phyloP scores from a whole-genome alignment of 2,797 vertebrate genomes.

The Orientallactaga sibirica region DNA sequence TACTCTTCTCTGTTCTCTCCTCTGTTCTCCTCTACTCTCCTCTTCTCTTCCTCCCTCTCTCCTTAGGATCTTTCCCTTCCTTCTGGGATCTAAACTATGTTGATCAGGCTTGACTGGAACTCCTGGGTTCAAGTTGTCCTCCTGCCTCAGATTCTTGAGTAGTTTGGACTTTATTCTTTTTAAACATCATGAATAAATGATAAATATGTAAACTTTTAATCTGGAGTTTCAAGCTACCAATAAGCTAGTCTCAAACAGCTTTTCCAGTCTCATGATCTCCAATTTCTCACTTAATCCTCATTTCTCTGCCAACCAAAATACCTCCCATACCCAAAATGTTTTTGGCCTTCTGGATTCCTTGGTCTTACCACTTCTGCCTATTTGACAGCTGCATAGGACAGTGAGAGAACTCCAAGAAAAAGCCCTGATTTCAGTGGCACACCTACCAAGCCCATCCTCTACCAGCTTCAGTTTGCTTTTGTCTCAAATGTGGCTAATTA shows the following conservation, averaged over 20 bases:
- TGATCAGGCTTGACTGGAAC: not conserved
- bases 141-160: not conserved
- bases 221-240: slow-evolving; percentile 46
- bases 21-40: not conserved
- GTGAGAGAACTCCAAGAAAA: not conserved
- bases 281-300: slow-evolving; percentile 10
- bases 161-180: not conserved
- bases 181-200: slow-evolving; percentile 28
- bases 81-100: not conserved
- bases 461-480: slow-evolving; percentile 37
- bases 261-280: not conserved
- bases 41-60: no score
- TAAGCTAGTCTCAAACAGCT: not conserved
- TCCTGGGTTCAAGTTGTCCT: not conserved
- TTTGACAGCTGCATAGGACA: not conserved
- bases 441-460: not conserved
- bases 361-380: slow-evolving; percentile 11
- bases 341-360: not conserved
- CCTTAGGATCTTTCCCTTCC: no score
- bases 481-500: slow-evolving; percentile 38
- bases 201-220: not conserved
- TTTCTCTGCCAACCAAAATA: slow-evolving; percentile 46
- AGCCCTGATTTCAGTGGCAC: not conserved
- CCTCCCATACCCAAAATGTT: not conserved
- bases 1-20: not conserved